Percentiles rank a stretch among this genome's conserved stretches.
phyloP scores from a whole-genome alignment of 1,140 invertebrate genomes.

The Ips nitidus region DNA sequence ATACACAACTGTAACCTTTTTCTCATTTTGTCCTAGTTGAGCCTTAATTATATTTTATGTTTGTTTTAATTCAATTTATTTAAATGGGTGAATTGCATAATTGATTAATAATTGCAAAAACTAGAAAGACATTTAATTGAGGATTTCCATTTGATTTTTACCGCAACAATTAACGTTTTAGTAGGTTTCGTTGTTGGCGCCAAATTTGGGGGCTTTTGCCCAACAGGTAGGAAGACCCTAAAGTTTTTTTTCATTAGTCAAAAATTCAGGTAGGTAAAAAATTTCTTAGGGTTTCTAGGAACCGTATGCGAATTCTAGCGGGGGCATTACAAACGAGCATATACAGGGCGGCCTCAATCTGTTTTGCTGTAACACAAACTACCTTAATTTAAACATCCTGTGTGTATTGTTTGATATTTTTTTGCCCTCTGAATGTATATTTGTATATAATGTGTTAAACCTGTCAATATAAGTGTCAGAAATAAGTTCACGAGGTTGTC shows the following conservation, averaged over 20 bases:
- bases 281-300: constrained; percentile 26
- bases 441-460: no score
- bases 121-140: no score
- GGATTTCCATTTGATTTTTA: no score
- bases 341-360: neutral
- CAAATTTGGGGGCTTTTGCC: neutral
- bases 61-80: constrained; percentile 19
- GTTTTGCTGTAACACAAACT: constrained; percentile 3
- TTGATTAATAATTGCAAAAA: no score
- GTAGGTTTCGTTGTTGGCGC: no score
- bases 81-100: neutral
- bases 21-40: neutral
- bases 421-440: no score
- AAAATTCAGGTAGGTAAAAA: constrained; percentile 26
- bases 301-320: constrained; percentile 18
- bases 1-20: constrained; percentile 13
- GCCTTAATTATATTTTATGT: constrained; percentile 14
- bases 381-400: neutral
- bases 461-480: no score
- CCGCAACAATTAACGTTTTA: no score
- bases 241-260: constrained; percentile 22
- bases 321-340: neutral
- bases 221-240: constrained; percentile 16
- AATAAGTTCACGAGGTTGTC: no score
- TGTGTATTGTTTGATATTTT: no score